phyloP scores from a whole-genome alignment of 2,888 invertebrate species.

The Gastracanthus pulcherrimus region DNA sequence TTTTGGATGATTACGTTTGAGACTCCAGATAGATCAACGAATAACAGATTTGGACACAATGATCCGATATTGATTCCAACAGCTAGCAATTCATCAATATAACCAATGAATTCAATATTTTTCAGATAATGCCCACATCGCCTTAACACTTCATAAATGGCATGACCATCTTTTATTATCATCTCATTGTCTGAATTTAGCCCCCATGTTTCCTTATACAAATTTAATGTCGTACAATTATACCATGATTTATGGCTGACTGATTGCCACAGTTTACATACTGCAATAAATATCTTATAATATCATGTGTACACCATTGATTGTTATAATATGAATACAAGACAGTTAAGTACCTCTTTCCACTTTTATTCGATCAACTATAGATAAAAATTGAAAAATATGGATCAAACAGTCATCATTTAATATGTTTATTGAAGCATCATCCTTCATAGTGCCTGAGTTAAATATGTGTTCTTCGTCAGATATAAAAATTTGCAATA shows the following conservation, averaged over 20 bases:
- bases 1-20: neutral
- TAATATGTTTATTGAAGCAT: slow-evolving; percentile 12
- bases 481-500: neutral
- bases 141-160: neutral
- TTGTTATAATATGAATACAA: neutral
- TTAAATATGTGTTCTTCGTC: neutral
- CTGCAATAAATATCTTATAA: too few species aligned
- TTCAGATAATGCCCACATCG: slow-evolving; percentile 19
- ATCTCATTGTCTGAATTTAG: neutral
- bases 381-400: slow-evolving; percentile 40
- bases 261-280: slow-evolving; percentile 46
- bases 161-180: neutral
- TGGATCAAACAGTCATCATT: slow-evolving; percentile 48
- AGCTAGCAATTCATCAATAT: slow-evolving; percentile 1
- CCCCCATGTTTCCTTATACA: neutral
- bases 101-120: slow-evolving; percentile 26
- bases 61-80: slow-evolving; percentile 10
- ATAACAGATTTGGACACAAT: slow-evolving; percentile 32
- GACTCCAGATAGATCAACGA: neutral
- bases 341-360: slow-evolving; percentile 47
- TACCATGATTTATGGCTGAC: slow-evolving; percentile 42
- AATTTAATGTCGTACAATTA: slow-evolving; percentile 16
- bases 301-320: neutral
- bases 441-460: slow-evolving; percentile 21
- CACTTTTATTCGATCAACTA: slow-evolving; percentile 37